Conservation (phyloP, 2,113 vertebrate species). For the Alectura lathami region DNA sequence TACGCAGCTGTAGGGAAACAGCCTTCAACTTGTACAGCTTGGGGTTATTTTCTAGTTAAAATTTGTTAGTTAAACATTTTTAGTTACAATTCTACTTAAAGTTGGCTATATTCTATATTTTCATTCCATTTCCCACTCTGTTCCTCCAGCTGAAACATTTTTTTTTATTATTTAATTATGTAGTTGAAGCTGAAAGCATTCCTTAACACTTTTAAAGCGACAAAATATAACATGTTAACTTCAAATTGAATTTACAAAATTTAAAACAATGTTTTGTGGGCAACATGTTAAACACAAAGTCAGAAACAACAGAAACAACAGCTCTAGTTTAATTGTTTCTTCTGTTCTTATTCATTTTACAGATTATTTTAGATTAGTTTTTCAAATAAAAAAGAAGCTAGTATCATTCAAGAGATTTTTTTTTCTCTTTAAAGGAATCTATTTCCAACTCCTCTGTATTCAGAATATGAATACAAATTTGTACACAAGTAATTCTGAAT, state of each 20-base stretch:
- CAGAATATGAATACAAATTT: neutral
- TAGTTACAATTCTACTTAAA: neutral
- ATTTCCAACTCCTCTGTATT: neutral
- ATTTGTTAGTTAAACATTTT: neutral
- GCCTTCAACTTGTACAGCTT: neutral
- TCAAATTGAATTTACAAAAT: neutral
- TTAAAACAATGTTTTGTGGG: neutral
- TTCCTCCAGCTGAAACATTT: neutral
- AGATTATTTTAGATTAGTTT: neutral
- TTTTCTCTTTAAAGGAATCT: neutral
- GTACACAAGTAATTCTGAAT: conserved; percentile 19
- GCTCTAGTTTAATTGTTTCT: neutral
- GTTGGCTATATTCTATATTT: neutral
- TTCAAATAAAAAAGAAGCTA: neutral
- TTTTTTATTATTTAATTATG: neutral
- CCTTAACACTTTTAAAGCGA: neutral
- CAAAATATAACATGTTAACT: neutral
- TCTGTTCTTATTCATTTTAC: neutral
- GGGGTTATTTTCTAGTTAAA: neutral
- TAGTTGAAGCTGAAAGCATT: neutral
- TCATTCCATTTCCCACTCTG: neutral
- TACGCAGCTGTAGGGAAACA: neutral
- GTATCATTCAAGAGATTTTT: neutral
- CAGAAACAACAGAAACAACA: too few species aligned
- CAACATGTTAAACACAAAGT: neutral